These are phyloP conservation scores for Anastrepha ludens DNA, from an alignment of 1,140 invertebrate species.

Conservation along the genomic window DNA sequence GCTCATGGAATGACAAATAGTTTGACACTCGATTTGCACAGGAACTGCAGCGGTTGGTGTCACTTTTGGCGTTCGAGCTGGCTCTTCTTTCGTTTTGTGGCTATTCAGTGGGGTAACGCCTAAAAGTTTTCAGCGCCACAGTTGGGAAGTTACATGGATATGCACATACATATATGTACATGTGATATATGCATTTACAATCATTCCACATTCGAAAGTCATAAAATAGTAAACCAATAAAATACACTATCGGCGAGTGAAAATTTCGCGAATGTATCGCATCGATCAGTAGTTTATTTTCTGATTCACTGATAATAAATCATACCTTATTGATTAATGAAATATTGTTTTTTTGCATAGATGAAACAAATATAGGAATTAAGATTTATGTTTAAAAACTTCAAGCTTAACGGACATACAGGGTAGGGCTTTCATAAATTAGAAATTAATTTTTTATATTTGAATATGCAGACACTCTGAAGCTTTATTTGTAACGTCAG, in stretches of 20 bases:
- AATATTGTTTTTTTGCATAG: too few species aligned
- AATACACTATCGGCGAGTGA: background rate
- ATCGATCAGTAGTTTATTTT: background rate
- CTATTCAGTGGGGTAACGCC: background rate
- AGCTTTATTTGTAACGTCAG: too few species aligned
- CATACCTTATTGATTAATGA: background rate
- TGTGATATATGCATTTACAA: background rate
- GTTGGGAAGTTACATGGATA: background rate
- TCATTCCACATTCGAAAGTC: conserved; percentile 4
- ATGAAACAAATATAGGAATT: too few species aligned
- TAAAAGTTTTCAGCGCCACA: background rate
- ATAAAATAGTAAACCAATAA: conserved; percentile 39
- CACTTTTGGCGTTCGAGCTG: background rate
- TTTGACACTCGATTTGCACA: conserved; percentile 69
- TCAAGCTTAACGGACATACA: background rate
- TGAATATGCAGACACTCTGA: too few species aligned
- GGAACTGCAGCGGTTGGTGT: conserved; percentile 59
- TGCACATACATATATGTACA: background rate
- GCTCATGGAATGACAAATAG: conserved; percentile 73
- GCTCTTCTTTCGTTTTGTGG: background rate
- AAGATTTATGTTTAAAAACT: too few species aligned
- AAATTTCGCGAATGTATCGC: background rate
- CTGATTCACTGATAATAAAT: background rate
- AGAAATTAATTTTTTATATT: too few species aligned
- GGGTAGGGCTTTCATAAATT: background rate